A percentile compares a stretch with the other conserved stretches of the same genome.
phyloP scores from a whole-genome alignment of 2,797 vertebrate species.

The Xerus rutilus region DNA sequence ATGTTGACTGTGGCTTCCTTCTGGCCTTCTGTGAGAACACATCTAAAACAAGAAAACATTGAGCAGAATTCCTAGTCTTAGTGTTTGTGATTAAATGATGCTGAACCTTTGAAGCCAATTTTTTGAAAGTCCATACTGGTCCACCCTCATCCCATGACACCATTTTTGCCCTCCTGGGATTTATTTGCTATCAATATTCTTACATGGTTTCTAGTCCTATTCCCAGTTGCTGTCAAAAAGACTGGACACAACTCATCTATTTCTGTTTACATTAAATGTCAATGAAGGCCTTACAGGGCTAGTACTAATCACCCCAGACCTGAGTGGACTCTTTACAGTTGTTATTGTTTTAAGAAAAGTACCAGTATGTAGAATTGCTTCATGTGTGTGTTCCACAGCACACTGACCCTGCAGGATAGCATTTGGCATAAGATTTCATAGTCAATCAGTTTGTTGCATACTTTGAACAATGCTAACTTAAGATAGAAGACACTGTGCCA shows the following conservation, averaged over 20 bases:
- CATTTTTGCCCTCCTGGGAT: not conserved
- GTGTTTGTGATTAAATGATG: not conserved
- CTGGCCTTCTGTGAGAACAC: not conserved
- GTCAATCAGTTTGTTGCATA: not conserved
- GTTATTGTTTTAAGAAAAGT: not conserved
- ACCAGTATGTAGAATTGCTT: not conserved
- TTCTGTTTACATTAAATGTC: not conserved
- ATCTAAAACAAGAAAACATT: not conserved
- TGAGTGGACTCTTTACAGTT: too few relatives aligned
- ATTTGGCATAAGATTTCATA: not conserved
- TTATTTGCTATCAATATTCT: not conserved
- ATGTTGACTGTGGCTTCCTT: not conserved
- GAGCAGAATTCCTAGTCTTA: not conserved
- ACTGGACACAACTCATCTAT: not conserved
- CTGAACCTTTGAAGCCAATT: not conserved
- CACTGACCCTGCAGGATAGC: not conserved
- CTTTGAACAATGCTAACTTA: not conserved
- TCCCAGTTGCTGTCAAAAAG: not conserved
- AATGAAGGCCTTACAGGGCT: not conserved
- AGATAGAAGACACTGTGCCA: not conserved
- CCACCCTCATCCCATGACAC: not conserved
- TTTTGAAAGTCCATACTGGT: not conserved
- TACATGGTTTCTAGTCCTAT: not conserved
- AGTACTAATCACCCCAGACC: not conserved
- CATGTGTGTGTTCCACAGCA: not conserved